These are phyloP conservation scores for Andricus quercusramuli DNA, from an alignment of 2,888 invertebrate species.

Conservation along the genomic window DNA sequence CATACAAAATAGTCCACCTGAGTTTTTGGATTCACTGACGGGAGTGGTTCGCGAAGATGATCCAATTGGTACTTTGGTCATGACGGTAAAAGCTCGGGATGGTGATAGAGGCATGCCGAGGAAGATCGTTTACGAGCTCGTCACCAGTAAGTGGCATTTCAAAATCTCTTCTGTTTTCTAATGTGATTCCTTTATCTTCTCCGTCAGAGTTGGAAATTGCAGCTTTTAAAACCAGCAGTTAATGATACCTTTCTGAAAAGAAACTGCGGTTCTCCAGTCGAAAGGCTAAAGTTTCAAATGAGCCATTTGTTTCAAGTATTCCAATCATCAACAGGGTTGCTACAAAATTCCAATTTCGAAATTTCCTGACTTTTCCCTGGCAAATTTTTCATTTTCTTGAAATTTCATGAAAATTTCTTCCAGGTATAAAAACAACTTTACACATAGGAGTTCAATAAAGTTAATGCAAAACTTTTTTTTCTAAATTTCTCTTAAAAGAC, in stretches of 20 bases:
- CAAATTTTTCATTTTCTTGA: no score
- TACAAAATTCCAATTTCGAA: no score
- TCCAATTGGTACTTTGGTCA: constrained; percentile 89
- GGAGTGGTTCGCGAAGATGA: constrained; percentile 91
- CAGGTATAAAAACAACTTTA: no score
- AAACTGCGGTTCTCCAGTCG: background rate
- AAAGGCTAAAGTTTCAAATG: background rate
- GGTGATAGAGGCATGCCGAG: constrained; percentile 92
- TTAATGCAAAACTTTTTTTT: no score
- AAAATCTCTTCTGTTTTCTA: constrained; percentile 9
- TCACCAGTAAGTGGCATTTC: constrained; percentile 84
- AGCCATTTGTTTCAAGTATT: background rate
- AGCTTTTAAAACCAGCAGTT: constrained; percentile 45
- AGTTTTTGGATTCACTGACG: constrained; percentile 89
- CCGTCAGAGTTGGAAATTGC: constrained; percentile 14
- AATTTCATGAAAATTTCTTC: no score
- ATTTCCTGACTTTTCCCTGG: no score
- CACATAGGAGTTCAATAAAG: no score
- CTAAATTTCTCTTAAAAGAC: no score
- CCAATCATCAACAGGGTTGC: background rate
- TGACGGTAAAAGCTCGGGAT: constrained; percentile 90
- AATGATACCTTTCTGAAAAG: background rate
- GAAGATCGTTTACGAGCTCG: constrained; percentile 87
- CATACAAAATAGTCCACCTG: constrained; percentile 92
- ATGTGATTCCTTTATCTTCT: constrained; percentile 38